Conservation (phyloP, 1,140 invertebrate species). For the Drosophila serrata region DNA sequence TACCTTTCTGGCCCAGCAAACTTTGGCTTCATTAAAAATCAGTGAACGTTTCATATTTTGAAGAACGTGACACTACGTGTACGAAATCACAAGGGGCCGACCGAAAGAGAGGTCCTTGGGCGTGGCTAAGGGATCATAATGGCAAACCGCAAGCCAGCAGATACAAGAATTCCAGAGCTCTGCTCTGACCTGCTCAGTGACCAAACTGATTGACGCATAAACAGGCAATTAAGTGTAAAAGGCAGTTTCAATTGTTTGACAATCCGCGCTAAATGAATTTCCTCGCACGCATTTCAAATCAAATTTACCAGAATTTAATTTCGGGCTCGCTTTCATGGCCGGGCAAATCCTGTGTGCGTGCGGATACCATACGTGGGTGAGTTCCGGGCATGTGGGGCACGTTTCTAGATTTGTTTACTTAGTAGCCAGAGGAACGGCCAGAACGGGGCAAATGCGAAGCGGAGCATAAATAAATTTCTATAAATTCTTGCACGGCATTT, state of each 20-base stretch:
- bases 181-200: conserved; percentile 16
- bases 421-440: conserved; percentile 51
- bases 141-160: conserved; percentile 35
- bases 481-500: conserved; percentile 83
- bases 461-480: conserved; percentile 80
- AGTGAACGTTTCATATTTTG: conserved; percentile 82
- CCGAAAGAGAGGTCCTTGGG: conserved; percentile 15
- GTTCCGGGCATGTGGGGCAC: conserved; percentile 63
- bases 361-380: conserved; percentile 18
- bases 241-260: conserved; percentile 70
- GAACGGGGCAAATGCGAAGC: neutral
- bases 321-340: conserved; percentile 71
- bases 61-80: conserved; percentile 81
- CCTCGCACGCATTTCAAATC: conserved; percentile 77
- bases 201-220: conserved; percentile 77
- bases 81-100: conserved; percentile 42
- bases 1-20: conserved; percentile 55
- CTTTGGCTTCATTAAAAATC: conserved; percentile 83
- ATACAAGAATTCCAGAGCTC: neutral
- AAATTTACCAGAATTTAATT: conserved; percentile 81
- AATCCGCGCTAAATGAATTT: conserved; percentile 74
- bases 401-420: conserved; percentile 79
- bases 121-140: conserved; percentile 46
- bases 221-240: conserved; percentile 75
- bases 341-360: conserved; percentile 53